Conservation (phyloP, 2,888 invertebrate genomes). For the Hyposoter didymator region DNA sequence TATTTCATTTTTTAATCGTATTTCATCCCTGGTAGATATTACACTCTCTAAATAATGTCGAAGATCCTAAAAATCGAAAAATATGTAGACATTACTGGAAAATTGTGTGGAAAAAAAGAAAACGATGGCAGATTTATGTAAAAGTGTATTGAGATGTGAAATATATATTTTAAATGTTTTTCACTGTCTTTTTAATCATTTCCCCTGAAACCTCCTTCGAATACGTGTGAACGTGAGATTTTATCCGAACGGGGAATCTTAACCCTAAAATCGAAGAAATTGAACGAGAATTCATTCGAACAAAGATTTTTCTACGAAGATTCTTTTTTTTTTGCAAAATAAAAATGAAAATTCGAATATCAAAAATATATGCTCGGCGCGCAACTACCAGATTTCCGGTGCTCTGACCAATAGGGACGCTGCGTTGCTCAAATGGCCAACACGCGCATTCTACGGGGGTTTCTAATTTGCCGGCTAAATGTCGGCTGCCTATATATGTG, state of each 20-base stretch:
- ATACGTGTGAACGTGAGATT: not conserved
- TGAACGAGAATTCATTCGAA: not conserved
- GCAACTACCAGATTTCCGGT: slow-evolving; percentile 19
- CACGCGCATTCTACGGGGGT: not conserved
- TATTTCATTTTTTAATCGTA: not conserved
- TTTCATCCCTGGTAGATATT: not conserved
- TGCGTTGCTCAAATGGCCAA: not conserved
- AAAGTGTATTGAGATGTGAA: slow-evolving; percentile 36
- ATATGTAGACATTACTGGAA: not conserved
- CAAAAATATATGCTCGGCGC: not conserved
- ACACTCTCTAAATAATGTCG: not conserved
- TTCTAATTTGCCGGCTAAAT: slow-evolving; percentile 27
- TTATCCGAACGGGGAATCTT: not conserved
- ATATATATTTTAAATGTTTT: slow-evolving; percentile 39
- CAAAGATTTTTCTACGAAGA: not conserved
- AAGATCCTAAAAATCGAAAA: not conserved
- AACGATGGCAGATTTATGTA: slow-evolving; percentile 21
- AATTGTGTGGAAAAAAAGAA: not conserved
- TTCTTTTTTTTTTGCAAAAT: not conserved
- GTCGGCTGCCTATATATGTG: slow-evolving; percentile 19
- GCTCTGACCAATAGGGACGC: not conserved
- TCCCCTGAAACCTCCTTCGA: not conserved
- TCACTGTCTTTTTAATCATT: not conserved
- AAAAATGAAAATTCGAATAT: not conserved
- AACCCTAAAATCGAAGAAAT: not conserved